Evolutionary conservation across 2,113 vertebrate genomes (phyloP).

Genomic region (Rynchops niger): DNA sequence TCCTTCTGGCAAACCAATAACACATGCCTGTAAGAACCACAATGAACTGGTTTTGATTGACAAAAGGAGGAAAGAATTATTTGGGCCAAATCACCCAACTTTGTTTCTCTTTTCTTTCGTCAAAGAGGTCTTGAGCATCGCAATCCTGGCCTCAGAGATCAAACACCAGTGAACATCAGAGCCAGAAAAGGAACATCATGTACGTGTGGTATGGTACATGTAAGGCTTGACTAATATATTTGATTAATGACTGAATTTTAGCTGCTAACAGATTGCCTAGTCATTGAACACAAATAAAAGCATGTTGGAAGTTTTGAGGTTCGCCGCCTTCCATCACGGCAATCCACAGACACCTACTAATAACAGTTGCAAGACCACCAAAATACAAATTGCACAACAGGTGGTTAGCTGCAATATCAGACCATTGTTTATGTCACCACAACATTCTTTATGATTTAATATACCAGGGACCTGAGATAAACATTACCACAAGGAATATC

Average conservation of each 20-base stretch:
- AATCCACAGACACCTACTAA: background rate
- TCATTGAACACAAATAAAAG: background rate
- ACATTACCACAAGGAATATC: background rate
- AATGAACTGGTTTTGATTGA: background rate
- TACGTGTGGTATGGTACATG: rapidly evolving
- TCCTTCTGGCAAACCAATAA: background rate
- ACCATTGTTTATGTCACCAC: background rate
- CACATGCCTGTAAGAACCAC: rapidly evolving
- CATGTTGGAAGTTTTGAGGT: background rate
- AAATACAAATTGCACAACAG: background rate
- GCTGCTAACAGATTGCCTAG: background rate
- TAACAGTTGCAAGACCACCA: background rate
- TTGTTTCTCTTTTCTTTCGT: background rate
- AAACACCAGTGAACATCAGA: background rate
- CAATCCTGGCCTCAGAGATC: background rate
- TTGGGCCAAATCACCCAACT: background rate
- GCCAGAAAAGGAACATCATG: background rate
- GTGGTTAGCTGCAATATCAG: background rate
- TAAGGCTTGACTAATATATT: background rate
- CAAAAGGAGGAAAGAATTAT: background rate
- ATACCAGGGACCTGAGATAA: background rate
- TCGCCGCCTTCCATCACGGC: background rate
- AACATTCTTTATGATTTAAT: background rate
- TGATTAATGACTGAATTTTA: background rate
- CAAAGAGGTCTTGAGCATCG: background rate